Conservation (phyloP, 2,113 vertebrate species). For the Leuciscus idus region DNA sequence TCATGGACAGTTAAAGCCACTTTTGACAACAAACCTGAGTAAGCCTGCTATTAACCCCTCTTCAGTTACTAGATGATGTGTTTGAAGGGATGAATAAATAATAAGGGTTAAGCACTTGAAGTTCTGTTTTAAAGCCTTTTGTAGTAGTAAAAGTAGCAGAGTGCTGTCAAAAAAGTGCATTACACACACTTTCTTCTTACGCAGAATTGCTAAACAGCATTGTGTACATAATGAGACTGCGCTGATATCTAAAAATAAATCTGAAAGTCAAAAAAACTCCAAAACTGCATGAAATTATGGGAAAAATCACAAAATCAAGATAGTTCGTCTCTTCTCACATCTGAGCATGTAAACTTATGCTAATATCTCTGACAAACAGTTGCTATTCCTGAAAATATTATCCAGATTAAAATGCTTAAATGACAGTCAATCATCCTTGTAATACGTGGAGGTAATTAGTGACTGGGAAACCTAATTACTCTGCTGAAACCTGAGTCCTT, state of each 20-base stretch:
- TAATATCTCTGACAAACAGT: constrained; percentile 7
- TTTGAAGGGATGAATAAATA: constrained; percentile 91
- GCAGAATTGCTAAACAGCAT: neutral
- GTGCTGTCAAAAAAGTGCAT: constrained; percentile 61
- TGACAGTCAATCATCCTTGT: constrained; percentile 86
- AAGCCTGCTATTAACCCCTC: constrained; percentile 84
- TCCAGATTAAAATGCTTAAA: constrained; percentile 82
- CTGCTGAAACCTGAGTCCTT: constrained; percentile 83
- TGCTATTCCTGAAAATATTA: constrained; percentile 70
- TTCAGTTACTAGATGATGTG: constrained; percentile 85
- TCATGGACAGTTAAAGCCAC: constrained; percentile 90
- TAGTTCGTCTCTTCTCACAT: neutral
- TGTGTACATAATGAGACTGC: neutral
- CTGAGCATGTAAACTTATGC: neutral
- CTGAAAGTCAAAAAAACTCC: neutral
- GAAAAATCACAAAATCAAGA: neutral
- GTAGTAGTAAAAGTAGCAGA: constrained; percentile 71
- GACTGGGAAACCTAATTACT: constrained; percentile 86
- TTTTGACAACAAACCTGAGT: constrained; percentile 84
- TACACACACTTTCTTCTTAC: constrained; percentile 26
- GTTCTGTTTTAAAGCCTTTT: constrained; percentile 85
- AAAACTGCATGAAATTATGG: neutral
- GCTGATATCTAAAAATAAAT: neutral
- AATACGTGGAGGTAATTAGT: constrained; percentile 85
- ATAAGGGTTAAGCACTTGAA: constrained; percentile 88